A percentile compares a stretch with the other conserved stretches of the same genome.
Conservation (phyloP, 37 sponge, comb jelly and placozoan genomes). For the Lycopodina hypogea region DNA sequence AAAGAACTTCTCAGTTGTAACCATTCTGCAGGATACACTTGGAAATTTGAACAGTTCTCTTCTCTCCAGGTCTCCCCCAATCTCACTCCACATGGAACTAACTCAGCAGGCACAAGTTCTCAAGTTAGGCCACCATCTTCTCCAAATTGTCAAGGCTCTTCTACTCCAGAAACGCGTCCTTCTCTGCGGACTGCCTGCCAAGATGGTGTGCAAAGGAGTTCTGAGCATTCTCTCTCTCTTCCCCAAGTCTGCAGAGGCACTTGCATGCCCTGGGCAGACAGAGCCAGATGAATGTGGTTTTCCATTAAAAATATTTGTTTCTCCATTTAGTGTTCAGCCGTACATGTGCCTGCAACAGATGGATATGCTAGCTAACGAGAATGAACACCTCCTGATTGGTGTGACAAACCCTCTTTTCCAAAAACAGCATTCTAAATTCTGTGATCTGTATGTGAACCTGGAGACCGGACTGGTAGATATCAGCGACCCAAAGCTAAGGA, state of each 20-base stretch:
- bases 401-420: constrained; percentile 72
- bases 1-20: constrained; percentile 53
- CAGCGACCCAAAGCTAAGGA: constrained; percentile 10
- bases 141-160: constrained; percentile 71
- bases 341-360: constrained; percentile 68
- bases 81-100: constrained; percentile 1
- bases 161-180: constrained; percentile 54
- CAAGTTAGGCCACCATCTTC: constrained; percentile 26
- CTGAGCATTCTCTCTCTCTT: constrained; percentile 48
- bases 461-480: constrained; percentile 29
- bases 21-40: constrained; percentile 47
- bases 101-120: constrained; percentile 11
- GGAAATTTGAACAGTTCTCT: constrained; percentile 25
- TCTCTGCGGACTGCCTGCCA: constrained; percentile 38
- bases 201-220: constrained; percentile 22
- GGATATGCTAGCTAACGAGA: constrained; percentile 15
- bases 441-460: constrained; percentile 55
- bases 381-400: constrained; percentile 24
- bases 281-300: constrained; percentile 20
- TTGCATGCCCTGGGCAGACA: background rate
- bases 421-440: constrained; percentile 38
- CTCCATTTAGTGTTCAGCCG: constrained; percentile 33
- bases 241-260: constrained; percentile 34
- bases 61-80: background rate
- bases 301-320: constrained; percentile 15